Evolutionary conservation across 2,888 invertebrate genomes (phyloP), one percentile per base, ranked within the genome.

Genomic region (Pseudoips prasinana): DNA sequence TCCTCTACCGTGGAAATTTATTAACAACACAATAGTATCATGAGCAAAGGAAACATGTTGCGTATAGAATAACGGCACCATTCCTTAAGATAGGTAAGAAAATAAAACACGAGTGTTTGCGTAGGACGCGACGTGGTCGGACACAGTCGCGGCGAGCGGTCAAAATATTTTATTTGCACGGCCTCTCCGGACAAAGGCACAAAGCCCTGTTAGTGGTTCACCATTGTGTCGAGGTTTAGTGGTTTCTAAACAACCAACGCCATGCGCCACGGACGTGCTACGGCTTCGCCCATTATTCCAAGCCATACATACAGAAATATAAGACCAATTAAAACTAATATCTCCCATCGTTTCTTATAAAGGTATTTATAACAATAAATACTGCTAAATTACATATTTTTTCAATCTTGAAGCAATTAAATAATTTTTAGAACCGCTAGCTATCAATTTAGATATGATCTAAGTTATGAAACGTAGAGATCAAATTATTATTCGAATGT

Each of bases 161-260:
- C 64, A 58, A 67, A 73, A 74, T 74, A 70, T 78, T 81, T 78
- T 82, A 79, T 83, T 81, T 79, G 75, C 72, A 58, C 56, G 49
- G 40, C 53, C 48, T 44, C 47, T 47, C 53, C 46, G 58, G 62
- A 74, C 72, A 74, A 78, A 72, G 64, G 67, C 56, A 74, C 72
- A 75, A 76, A 68, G 64, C 67, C 57, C 50, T 64, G 63, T 73
- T 81, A 73, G 73, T 70, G 73, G 67, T 68, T 52, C 54, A 55
- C 70, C 71, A 73, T 80, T 79, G 72, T 73, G 59, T 69, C 59
- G 51, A n/a, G 53, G 63, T 70, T 70, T 69, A 65, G 67, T 64
- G 71, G 70, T 73, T 71, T 69, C 67, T 66, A 75, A 75, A 79
- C 73, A 78, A 66, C 61, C 63, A 46, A n/a, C n/a, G n/a, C n/a